These are phyloP conservation scores for Lottia gigantea DNA, from an alignment of 2,888 invertebrate species.

Conservation along the genomic window DNA sequence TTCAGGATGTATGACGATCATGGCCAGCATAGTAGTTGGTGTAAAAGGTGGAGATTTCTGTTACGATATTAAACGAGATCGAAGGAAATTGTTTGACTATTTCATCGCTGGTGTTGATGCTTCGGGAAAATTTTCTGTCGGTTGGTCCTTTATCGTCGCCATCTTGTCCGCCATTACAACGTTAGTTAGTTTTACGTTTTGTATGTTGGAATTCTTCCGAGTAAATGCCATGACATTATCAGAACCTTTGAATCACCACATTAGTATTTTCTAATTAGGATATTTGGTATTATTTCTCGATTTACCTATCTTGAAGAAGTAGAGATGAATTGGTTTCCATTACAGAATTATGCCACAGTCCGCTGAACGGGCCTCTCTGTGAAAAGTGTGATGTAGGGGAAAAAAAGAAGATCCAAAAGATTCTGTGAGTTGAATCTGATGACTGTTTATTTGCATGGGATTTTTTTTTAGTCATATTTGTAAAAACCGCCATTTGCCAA, in stretches of 20 bases:
- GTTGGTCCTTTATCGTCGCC: conserved; percentile 38
- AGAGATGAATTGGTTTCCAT: too few relatives aligned
- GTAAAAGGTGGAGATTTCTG: conserved; percentile 36
- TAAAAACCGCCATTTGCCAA: too few relatives aligned
- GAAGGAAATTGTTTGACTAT: conserved; percentile 27
- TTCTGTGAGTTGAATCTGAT: too few relatives aligned
- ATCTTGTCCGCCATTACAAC: conserved; percentile 33
- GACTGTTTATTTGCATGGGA: too few relatives aligned
- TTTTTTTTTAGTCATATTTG: too few relatives aligned
- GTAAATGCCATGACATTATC: conserved; percentile 25
- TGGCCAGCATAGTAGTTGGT: conserved; percentile 37
- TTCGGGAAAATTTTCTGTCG: conserved; percentile 33
- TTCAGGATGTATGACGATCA: conserved; percentile 37
- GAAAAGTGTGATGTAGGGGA: too few relatives aligned
- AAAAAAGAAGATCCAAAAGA: too few relatives aligned
- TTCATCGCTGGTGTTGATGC: conserved; percentile 31
- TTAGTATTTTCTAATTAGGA: too few relatives aligned
- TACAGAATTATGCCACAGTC: too few relatives aligned
- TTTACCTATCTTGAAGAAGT: too few relatives aligned
- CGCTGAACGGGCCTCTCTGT: too few relatives aligned
- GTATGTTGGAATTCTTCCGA: conserved; percentile 36
- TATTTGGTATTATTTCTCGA: too few relatives aligned
- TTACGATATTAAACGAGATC: conserved; percentile 31
- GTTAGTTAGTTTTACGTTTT: conserved; percentile 35
- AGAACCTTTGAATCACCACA: background rate